A percentile compares a stretch with the other conserved stretches of the same genome.
Conservation (phyloP, 2,113 vertebrate species). For the Hippocampus abdominalis region DNA sequence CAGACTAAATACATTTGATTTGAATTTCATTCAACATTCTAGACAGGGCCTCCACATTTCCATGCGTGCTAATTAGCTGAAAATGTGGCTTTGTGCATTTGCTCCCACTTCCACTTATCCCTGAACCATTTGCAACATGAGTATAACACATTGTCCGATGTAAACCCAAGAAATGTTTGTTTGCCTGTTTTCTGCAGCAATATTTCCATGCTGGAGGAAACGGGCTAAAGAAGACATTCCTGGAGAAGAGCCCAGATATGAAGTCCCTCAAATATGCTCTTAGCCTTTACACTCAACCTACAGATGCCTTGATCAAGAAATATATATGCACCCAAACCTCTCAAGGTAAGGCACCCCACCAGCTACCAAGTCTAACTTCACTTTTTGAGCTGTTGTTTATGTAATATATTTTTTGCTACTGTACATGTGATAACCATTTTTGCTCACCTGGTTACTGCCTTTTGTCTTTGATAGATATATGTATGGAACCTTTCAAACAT, state of each 20-base stretch:
- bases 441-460: too few species aligned
- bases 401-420: too few species aligned
- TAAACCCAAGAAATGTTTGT: constrained; percentile 17
- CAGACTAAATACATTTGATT: too few species aligned
- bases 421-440: too few species aligned
- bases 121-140: constrained; percentile 7
- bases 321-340: constrained; percentile 92
- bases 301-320: constrained; percentile 96
- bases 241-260: constrained; percentile 93
- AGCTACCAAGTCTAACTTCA: not conserved
- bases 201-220: constrained; percentile 98
- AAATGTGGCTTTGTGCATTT: constrained; percentile 24
- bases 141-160: not conserved
- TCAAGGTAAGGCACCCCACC: constrained; percentile 79
- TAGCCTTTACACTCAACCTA: constrained; percentile 96
- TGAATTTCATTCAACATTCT: constrained; percentile 28
- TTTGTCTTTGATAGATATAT: too few species aligned
- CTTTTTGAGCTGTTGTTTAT: too few species aligned
- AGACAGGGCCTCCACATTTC: constrained; percentile 32
- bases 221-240: constrained; percentile 94
- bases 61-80: constrained; percentile 46
- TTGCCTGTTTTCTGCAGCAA: constrained; percentile 77
- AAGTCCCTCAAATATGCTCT: constrained; percentile 94
- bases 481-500: too few species aligned
- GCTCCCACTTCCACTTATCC: constrained; percentile 20